Evolutionary conservation across 2,888 invertebrate species (phyloP).

Genomic region (Microdon myrmicae): DNA sequence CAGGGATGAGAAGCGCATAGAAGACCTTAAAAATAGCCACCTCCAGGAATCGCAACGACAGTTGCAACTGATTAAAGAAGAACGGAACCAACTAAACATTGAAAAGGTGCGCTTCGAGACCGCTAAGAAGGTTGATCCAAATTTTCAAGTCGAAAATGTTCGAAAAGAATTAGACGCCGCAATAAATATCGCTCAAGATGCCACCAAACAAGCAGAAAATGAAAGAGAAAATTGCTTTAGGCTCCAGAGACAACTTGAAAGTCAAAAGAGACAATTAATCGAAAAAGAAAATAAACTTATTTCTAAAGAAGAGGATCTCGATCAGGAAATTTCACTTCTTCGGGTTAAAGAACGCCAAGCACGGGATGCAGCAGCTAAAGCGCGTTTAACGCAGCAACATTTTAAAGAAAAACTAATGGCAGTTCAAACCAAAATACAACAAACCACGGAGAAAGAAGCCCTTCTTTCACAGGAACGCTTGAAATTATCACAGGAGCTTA

Average conservation of each 20-base stretch:
- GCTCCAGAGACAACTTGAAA: conserved; percentile 62
- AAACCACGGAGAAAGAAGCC: conserved; percentile 63
- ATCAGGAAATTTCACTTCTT: conserved; percentile 57
- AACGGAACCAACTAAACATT: conserved; percentile 58
- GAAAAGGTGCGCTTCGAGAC: conserved; percentile 62
- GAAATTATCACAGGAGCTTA: conserved; percentile 62
- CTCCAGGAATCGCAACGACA: conserved; percentile 59
- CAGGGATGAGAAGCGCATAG: conserved; percentile 63
- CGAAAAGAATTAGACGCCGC: conserved; percentile 63
- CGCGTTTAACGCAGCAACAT: conserved; percentile 59
- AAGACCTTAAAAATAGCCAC: conserved; percentile 62
- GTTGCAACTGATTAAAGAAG: conserved; percentile 61
- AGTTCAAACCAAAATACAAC: conserved; percentile 59
- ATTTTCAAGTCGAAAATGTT: conserved; percentile 56
- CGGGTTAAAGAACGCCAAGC: conserved; percentile 60
- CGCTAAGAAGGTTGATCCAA: conserved; percentile 57
- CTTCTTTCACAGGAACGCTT: conserved; percentile 63
- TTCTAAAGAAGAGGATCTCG: conserved; percentile 62
- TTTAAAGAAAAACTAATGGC: conserved; percentile 61
- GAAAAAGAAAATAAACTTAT: conserved; percentile 61
- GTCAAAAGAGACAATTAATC: conserved; percentile 60
- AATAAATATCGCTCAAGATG: conserved; percentile 64
- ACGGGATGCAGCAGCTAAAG: conserved; percentile 57
- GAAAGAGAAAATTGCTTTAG: conserved; percentile 63
- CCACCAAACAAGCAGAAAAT: conserved; percentile 62